Conservation (phyloP, 2,888 invertebrate species). For the Globia sparganii region DNA sequence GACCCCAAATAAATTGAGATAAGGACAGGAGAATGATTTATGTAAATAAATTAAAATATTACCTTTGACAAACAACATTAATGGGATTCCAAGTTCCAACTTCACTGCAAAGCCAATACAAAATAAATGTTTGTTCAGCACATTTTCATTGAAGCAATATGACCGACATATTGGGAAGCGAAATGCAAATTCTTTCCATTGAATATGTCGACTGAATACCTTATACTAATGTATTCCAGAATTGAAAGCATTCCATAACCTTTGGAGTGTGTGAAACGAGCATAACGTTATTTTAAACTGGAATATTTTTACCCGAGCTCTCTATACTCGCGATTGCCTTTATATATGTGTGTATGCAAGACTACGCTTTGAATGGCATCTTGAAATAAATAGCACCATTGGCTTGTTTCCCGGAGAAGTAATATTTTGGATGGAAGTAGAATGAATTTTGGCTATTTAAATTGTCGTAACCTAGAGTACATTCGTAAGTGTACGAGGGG, state of each 20-base stretch:
- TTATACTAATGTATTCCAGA: slow-evolving; percentile 58
- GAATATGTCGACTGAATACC: slow-evolving; percentile 56
- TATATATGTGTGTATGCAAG: not conserved
- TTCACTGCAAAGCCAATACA: slow-evolving; percentile 15
- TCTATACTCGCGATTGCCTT: slow-evolving; percentile 37
- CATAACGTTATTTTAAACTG: slow-evolving; percentile 57
- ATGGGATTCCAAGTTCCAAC: slow-evolving; percentile 2
- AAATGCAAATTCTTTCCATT: slow-evolving; percentile 59
- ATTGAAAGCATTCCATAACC: slow-evolving; percentile 56
- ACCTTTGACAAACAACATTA: slow-evolving; percentile 21
- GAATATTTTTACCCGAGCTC: slow-evolving; percentile 36
- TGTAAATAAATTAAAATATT: not conserved
- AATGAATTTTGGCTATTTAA: slow-evolving; percentile 11
- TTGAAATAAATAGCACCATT: slow-evolving; percentile 43
- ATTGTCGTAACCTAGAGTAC: not conserved
- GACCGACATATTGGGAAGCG: slow-evolving; percentile 48
- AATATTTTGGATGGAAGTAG: slow-evolving; percentile 23
- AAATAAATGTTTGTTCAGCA: slow-evolving; percentile 45
- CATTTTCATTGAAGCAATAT: slow-evolving; percentile 50
- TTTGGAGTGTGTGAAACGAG: slow-evolving; percentile 42
- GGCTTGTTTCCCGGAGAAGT: slow-evolving; percentile 27
- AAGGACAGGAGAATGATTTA: not conserved
- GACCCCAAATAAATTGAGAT: not conserved
- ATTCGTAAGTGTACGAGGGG: too few relatives aligned
- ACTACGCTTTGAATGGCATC: slow-evolving; percentile 28